These are phyloP conservation scores for Macrotus californicus DNA, from an alignment of 2,113 vertebrate species.

Conservation along the genomic window DNA sequence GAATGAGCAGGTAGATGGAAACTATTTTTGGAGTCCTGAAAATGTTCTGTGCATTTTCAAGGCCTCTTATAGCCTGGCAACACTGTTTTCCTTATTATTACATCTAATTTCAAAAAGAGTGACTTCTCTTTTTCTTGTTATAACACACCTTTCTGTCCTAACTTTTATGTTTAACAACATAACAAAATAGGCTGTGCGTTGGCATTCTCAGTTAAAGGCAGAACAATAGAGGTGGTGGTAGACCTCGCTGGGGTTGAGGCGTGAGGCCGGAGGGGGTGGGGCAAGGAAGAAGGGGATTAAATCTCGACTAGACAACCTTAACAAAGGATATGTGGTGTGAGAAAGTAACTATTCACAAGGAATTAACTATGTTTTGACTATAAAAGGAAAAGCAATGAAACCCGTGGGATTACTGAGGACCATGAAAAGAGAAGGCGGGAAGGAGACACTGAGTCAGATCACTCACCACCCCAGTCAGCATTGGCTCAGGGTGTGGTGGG, in stretches of 20 bases:
- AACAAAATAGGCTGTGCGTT: background rate
- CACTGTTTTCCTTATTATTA: background rate
- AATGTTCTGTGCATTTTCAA: background rate
- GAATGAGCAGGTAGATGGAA: background rate
- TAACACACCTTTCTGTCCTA: background rate
- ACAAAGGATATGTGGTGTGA: background rate
- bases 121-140: background rate
- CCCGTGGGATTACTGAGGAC: background rate
- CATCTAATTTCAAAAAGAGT: background rate
- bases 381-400: background rate
- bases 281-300: background rate
- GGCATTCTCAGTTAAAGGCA: background rate
- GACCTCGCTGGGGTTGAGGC: background rate
- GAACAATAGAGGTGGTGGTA: background rate
- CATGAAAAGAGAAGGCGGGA: background rate
- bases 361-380: background rate
- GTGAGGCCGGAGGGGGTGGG: background rate
- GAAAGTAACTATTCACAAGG: background rate
- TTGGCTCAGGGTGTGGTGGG: rapidly evolving
- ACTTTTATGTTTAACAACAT: background rate
- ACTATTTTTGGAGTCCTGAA: background rate
- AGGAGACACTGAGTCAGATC: background rate
- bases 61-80: background rate
- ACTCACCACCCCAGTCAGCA: background rate
- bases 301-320: background rate